These are phyloP conservation scores for Gallirallus australis DNA, from an alignment of 2,797 vertebrate genomes.

Conservation along the genomic window DNA sequence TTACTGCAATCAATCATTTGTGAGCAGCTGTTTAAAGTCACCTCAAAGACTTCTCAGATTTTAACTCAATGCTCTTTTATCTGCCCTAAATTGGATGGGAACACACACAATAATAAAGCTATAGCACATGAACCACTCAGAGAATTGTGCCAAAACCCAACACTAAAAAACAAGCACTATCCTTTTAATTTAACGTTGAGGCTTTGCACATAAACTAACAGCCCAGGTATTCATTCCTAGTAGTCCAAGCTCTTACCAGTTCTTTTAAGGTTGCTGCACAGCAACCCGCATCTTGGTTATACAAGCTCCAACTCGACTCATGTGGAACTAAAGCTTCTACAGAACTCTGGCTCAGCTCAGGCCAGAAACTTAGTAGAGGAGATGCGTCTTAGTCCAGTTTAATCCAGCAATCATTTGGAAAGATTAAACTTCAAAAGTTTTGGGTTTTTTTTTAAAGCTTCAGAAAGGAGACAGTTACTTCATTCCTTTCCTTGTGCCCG, in stretches of 20 bases:
- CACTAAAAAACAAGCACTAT: neutral
- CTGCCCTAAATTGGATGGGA: neutral
- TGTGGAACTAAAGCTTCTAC: neutral
- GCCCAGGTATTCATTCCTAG: neutral
- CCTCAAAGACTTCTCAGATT: neutral
- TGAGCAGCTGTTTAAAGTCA: neutral
- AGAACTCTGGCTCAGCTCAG: neutral
- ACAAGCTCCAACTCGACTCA: slow-evolving; percentile 33
- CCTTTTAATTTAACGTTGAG: neutral
- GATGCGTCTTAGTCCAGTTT: neutral
- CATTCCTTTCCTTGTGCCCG: neutral
- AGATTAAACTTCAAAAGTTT: neutral
- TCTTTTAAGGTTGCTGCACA: slow-evolving; percentile 35
- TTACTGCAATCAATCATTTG: neutral
- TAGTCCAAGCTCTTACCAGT: slow-evolving; percentile 8
- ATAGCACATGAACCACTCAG: neutral
- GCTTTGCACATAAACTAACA: neutral
- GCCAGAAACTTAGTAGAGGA: neutral
- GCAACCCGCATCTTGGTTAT: neutral
- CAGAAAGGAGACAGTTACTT: neutral
- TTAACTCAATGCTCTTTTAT: neutral
- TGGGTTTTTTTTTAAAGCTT: neutral
- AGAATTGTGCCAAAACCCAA: neutral
- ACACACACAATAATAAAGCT: neutral
- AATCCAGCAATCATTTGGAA: neutral